A percentile compares a stretch with the other conserved stretches of the same genome.
These are phyloP conservation scores for Apis cerana DNA, from an alignment of 1,140 invertebrate species.

Conservation along the genomic window DNA sequence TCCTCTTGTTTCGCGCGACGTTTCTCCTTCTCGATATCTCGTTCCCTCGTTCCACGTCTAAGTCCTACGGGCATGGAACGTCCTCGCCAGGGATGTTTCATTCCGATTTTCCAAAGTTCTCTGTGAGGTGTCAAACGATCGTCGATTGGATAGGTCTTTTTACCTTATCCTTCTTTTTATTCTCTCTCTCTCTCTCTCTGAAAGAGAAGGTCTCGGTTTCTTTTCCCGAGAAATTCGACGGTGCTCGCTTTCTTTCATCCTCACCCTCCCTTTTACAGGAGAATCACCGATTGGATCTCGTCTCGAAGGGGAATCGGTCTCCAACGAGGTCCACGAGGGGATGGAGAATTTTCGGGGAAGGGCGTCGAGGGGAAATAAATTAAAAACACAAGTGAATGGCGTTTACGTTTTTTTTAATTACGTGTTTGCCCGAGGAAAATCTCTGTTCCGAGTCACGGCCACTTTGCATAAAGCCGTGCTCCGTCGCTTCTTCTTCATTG, in stretches of 20 bases:
- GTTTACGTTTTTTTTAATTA: constrained; percentile 2
- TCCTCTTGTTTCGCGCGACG: neutral
- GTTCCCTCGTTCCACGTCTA: neutral
- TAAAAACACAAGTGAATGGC: neutral
- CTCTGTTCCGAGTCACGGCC: neutral
- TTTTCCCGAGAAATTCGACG: constrained; percentile 23
- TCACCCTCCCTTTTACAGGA: neutral
- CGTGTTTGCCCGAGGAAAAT: neutral
- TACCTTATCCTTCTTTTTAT: neutral
- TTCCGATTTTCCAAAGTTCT: constrained; percentile 57
- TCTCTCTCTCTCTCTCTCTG: neutral
- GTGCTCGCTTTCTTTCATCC: neutral
- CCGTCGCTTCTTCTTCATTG: neutral
- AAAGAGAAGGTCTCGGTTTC: constrained; percentile 26
- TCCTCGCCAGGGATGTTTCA: constrained; percentile 52
- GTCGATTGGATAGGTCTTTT: constrained; percentile 39
- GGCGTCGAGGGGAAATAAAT: neutral
- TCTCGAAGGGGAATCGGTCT: too few species aligned
- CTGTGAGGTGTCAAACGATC: constrained; percentile 54
- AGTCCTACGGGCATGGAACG: constrained; percentile 17
- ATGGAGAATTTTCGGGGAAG: neutral
- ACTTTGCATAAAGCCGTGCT: neutral
- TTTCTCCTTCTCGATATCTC: neutral
- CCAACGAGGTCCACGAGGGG: too few species aligned
- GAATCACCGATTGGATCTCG: too few species aligned